Evolutionary conservation across 2,888 invertebrate species (phyloP).

Genomic region (Lasioglossum leucozonium): DNA sequence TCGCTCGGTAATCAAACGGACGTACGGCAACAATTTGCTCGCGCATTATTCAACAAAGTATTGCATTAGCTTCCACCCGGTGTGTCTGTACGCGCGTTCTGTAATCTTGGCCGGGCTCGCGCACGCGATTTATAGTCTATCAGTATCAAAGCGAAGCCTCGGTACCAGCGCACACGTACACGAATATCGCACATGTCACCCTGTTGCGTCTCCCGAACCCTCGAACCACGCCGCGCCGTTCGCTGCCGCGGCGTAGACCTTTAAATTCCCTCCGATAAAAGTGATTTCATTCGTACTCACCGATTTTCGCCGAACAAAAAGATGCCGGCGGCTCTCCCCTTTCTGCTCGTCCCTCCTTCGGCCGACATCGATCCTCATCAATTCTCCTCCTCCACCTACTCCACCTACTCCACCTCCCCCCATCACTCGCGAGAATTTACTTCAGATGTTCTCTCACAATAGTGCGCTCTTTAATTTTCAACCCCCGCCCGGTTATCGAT

Average conservation of each 20-base stretch:
- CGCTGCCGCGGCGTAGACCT: neutral
- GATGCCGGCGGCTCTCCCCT: neutral
- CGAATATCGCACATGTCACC: slow-evolving; percentile 42
- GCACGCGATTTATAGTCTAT: slow-evolving; percentile 29
- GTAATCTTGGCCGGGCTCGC: neutral
- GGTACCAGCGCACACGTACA: neutral
- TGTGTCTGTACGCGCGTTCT: neutral
- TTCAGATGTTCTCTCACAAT: slow-evolving; percentile 30
- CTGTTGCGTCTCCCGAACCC: slow-evolving; percentile 52
- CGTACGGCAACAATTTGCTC: slow-evolving; percentile 18
- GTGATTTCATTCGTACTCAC: slow-evolving; percentile 52
- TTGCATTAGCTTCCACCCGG: neutral
- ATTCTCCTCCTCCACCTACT: slow-evolving; percentile 21
- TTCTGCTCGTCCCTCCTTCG: slow-evolving; percentile 19
- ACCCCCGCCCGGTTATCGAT: slow-evolving; percentile 31
- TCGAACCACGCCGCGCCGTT: slow-evolving; percentile 8
- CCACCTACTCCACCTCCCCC: neutral
- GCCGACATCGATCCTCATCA: slow-evolving; percentile 30
- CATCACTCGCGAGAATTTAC: slow-evolving; percentile 52
- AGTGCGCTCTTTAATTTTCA: slow-evolving; percentile 24
- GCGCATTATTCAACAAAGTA: slow-evolving; percentile 18
- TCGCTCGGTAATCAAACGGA: neutral
- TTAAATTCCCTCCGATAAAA: slow-evolving; percentile 25
- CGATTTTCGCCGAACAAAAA: slow-evolving; percentile 35
- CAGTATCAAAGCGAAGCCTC: slow-evolving; percentile 10